phyloP scores from a whole-genome alignment of 1,140 invertebrate genomes.

The Nasonia vitripennis region DNA sequence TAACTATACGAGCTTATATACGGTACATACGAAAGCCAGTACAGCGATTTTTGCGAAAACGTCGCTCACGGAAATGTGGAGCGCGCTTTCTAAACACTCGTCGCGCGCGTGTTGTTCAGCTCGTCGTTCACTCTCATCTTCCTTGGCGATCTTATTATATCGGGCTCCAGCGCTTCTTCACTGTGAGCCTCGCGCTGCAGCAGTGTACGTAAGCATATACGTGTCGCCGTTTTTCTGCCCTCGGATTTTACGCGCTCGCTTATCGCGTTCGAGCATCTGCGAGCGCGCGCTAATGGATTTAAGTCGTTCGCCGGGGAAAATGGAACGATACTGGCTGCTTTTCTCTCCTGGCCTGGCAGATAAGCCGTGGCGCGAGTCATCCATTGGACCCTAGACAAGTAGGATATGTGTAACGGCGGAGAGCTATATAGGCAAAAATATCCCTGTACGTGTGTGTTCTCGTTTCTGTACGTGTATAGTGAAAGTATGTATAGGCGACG shows the following conservation, averaged over 20 bases:
- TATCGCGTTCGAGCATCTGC: constrained; percentile 22
- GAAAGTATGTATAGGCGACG: constrained; percentile 16
- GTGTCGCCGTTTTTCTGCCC: constrained; percentile 11
- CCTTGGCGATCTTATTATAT: constrained; percentile 44
- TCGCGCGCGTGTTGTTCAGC: background rate
- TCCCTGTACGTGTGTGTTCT: background rate
- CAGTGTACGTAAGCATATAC: background rate
- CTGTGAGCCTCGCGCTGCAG: background rate
- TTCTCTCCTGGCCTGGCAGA: background rate
- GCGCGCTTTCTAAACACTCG: constrained; percentile 39
- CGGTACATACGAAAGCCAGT: background rate
- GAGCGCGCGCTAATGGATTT: constrained; percentile 48
- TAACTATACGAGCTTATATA: constrained; percentile 6
- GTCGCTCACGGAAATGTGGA: constrained; percentile 18
- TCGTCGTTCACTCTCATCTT: background rate
- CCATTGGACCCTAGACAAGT: background rate
- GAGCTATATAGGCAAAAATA: background rate
- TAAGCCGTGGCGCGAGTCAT: constrained; percentile 2
- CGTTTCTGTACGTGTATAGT: background rate
- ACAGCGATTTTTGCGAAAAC: constrained; percentile 6
- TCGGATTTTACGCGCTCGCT: background rate
- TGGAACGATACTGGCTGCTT: constrained; percentile 34
- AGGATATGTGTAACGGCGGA: background rate
- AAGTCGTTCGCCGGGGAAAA: constrained; percentile 44
- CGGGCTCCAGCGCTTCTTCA: background rate